These are phyloP conservation scores for Hetaerina americana DNA, from an alignment of 1,140 invertebrate species.

Conservation along the genomic window DNA sequence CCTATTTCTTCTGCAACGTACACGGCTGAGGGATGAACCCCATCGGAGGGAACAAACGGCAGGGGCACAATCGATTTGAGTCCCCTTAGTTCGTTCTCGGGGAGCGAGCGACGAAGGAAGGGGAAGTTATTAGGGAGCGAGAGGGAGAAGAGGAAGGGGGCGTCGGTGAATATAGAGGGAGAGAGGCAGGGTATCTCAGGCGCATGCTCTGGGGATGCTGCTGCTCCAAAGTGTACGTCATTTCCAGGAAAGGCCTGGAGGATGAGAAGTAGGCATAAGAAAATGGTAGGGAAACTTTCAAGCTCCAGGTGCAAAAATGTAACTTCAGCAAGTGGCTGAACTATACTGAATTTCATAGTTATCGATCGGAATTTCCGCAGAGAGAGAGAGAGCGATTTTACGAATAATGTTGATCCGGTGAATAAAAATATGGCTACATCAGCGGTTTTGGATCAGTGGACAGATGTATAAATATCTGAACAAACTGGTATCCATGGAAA, in stretches of 20 bases:
- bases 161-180: neutral
- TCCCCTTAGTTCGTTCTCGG: neutral
- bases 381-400: neutral
- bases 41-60: neutral
- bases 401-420: neutral
- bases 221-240: neutral
- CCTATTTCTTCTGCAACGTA: neutral
- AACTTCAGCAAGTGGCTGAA: neutral
- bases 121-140: neutral
- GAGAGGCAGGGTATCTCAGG: neutral
- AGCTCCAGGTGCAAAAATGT: too few relatives aligned
- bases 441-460: too few relatives aligned
- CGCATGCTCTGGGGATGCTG: neutral
- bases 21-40: neutral
- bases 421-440: too few relatives aligned
- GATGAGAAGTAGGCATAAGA: neutral
- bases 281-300: too few relatives aligned
- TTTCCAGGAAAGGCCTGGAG: neutral
- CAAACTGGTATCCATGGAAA: too few relatives aligned
- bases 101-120: neutral
- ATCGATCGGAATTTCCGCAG: neutral
- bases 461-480: too few relatives aligned
- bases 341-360: neutral
- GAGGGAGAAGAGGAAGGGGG: neutral
- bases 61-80: neutral